Evolutionary conservation across 2,888 invertebrate species (phyloP).

Genomic region (Lordiphosa andalusiaca): DNA sequence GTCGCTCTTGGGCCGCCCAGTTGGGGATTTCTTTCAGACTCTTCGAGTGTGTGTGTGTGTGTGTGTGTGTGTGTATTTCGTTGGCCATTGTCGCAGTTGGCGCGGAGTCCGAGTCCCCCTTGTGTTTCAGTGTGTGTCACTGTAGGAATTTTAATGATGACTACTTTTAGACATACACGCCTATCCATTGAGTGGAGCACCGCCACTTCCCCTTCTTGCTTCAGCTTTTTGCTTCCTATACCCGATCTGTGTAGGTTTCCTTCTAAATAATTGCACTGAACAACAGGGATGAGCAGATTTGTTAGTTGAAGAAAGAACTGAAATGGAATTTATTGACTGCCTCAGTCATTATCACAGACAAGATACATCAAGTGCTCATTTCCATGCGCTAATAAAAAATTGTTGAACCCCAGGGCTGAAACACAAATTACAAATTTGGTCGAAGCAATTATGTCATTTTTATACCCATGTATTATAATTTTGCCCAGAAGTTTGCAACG

Average conservation of each 20-base stretch:
- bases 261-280: constrained; percentile 17
- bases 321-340: too few species aligned
- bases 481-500: too few species aligned
- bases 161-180: constrained; percentile 75
- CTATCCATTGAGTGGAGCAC: constrained; percentile 51
- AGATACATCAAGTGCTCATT: too few species aligned
- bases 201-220: not conserved
- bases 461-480: too few species aligned
- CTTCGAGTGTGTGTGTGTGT: too few species aligned
- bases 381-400: too few species aligned
- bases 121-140: constrained; percentile 55
- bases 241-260: constrained; percentile 32
- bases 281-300: not conserved
- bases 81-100: constrained; percentile 47
- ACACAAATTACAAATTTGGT: too few species aligned
- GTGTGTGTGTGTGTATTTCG: constrained; percentile 4
- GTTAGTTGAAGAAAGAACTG: too few species aligned
- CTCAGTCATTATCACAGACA: too few species aligned
- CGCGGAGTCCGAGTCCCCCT: not conserved
- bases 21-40: constrained; percentile 51
- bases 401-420: too few species aligned
- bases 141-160: constrained; percentile 77
- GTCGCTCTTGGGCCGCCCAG: constrained; percentile 51
- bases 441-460: too few species aligned
- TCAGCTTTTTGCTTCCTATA: too few species aligned